phyloP scores from a whole-genome alignment of 2,888 invertebrate species.

The Blomia tropicalis region DNA sequence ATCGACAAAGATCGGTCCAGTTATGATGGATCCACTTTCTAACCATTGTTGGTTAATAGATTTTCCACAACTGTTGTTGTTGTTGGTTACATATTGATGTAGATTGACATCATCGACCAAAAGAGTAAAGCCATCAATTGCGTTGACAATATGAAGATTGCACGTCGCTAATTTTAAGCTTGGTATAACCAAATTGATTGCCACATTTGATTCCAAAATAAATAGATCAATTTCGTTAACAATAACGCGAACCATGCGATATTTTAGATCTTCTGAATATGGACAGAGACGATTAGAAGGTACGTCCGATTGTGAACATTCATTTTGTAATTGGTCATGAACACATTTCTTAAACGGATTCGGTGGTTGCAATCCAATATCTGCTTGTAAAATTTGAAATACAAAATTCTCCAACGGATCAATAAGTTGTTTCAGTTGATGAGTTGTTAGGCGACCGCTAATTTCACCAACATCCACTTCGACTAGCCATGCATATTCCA shows the following conservation, averaged over 20 bases:
- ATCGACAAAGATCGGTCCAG: constrained; percentile 77
- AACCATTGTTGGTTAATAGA: constrained; percentile 48
- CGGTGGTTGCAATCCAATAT: constrained; percentile 73
- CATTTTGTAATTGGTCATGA: constrained; percentile 44
- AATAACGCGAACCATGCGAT: constrained; percentile 73
- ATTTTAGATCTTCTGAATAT: constrained; percentile 69
- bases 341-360: constrained; percentile 45
- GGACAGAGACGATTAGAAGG: constrained; percentile 47
- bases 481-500: constrained; percentile 93
- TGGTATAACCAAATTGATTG: constrained; percentile 51
- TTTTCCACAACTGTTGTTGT: constrained; percentile 1
- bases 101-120: constrained; percentile 54
- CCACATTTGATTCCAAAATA: constrained; percentile 71
- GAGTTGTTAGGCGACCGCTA: constrained; percentile 71
- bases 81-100: neutral
- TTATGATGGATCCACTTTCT: constrained; percentile 71
- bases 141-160: constrained; percentile 83
- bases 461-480: constrained; percentile 85
- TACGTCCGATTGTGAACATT: constrained; percentile 42
- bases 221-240: constrained; percentile 78
- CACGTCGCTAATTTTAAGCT: constrained; percentile 76
- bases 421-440: constrained; percentile 69
- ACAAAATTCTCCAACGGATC: constrained; percentile 75
- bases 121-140: constrained; percentile 71
- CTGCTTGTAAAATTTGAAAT: constrained; percentile 65